These are phyloP conservation scores for Microplitis mediator DNA, from an alignment of 1,140 invertebrate species.

Conservation along the genomic window DNA sequence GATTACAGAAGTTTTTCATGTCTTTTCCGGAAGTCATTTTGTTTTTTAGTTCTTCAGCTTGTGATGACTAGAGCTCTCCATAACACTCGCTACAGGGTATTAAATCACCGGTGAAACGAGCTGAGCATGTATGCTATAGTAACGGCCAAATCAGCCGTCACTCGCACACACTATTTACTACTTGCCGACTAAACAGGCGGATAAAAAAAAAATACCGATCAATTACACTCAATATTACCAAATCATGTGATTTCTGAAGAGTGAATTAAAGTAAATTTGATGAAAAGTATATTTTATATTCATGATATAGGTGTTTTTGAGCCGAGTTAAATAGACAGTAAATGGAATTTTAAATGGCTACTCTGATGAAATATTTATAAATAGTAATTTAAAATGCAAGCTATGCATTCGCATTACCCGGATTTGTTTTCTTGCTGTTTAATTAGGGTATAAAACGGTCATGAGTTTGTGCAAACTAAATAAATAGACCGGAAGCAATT, in stretches of 20 bases:
- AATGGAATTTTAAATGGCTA: too few relatives aligned
- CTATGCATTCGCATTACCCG: too few relatives aligned
- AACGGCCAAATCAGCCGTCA: slow-evolving; percentile 10
- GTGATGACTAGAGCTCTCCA: slow-evolving; percentile 11
- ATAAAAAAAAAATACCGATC: slow-evolving; percentile 29
- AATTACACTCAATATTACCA: background rate
- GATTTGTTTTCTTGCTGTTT: too few relatives aligned
- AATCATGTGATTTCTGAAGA: background rate
- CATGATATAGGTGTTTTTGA: too few relatives aligned
- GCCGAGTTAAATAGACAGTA: too few relatives aligned
- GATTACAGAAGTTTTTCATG: background rate
- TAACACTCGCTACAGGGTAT: slow-evolving; percentile 29
- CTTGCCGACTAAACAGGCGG: slow-evolving; percentile 2
- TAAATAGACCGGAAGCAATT: too few relatives aligned
- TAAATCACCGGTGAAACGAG: slow-evolving; percentile 34
- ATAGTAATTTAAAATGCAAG: too few relatives aligned
- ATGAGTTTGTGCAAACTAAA: too few relatives aligned
- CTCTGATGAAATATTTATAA: too few relatives aligned
- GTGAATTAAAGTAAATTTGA: too few relatives aligned
- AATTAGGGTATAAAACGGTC: too few relatives aligned
- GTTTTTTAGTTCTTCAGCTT: background rate
- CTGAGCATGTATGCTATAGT: background rate
- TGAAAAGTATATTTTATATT: too few relatives aligned
- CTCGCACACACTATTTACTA: slow-evolving; percentile 4
- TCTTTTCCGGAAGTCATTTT: background rate